Evolutionary conservation across 2,113 vertebrate species (phyloP).

Genomic region (Calidris pygmaea): DNA sequence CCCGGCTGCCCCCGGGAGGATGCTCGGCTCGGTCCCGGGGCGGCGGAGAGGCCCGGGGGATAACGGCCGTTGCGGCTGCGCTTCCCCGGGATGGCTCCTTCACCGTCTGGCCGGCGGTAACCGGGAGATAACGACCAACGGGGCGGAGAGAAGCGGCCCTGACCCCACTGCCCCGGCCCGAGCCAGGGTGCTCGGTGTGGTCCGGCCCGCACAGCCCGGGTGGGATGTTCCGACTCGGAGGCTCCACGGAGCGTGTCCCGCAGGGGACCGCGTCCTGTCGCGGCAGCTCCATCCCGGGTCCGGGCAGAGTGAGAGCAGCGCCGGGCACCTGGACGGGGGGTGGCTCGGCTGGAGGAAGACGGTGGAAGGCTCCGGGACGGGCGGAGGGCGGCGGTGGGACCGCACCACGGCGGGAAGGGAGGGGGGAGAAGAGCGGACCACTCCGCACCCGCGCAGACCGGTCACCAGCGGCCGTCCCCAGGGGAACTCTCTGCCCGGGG

Average conservation of each 20-base stretch:
- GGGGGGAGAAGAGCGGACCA: too few species aligned
- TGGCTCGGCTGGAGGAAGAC: neutral
- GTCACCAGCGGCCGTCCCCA: neutral
- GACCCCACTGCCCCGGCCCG: too few species aligned
- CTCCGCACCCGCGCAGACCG: neutral
- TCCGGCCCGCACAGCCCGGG: too few species aligned
- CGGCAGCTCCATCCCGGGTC: neutral
- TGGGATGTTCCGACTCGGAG: neutral
- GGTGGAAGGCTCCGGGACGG: too few species aligned
- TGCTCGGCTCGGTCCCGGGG: neutral
- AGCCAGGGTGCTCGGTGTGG: neutral
- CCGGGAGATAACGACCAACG: neutral
- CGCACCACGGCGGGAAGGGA: neutral
- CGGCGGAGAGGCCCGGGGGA: too few species aligned
- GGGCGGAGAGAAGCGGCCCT: too few species aligned
- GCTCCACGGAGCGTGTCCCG: neutral
- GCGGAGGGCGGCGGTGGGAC: neutral
- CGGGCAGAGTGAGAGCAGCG: neutral
- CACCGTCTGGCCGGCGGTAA: neutral
- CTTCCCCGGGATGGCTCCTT: neutral
- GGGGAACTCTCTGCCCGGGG: neutral
- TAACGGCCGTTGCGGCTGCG: neutral
- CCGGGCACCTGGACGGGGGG: too few species aligned
- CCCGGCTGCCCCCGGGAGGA: too few species aligned
- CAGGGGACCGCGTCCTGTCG: too few species aligned